Evolutionary conservation across 1,140 invertebrate species (phyloP).

Genomic region (Matsumurasca onukii): DNA sequence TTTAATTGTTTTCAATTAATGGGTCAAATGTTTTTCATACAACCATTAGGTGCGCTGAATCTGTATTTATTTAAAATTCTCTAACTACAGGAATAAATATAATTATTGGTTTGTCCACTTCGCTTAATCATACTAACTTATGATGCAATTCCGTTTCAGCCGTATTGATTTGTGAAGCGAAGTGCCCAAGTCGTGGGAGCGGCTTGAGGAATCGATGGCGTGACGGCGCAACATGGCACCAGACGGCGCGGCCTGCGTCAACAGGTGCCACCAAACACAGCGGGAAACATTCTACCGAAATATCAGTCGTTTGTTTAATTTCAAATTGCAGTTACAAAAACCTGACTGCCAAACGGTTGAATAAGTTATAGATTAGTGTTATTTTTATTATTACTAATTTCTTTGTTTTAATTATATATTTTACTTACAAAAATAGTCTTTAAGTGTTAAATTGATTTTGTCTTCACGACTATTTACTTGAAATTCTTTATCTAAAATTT

Average conservation of each 20-base stretch:
- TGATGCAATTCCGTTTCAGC: background rate
- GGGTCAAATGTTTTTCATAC: background rate
- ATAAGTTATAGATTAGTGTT: conserved; percentile 21
- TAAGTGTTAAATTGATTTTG: background rate
- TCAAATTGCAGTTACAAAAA: conserved; percentile 16
- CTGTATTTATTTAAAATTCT: background rate
- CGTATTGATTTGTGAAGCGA: conserved; percentile 13
- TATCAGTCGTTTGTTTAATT: conserved; percentile 9
- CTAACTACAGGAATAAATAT: background rate
- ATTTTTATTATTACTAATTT: conserved; percentile 8
- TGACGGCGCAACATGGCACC: background rate
- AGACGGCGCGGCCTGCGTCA: conserved; percentile 3
- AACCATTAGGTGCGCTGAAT: background rate
- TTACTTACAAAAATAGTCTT: background rate
- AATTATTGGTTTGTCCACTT: background rate
- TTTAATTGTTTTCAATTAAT: background rate
- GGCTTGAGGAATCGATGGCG: conserved; percentile 24
- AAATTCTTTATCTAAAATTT: background rate
- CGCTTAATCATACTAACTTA: background rate
- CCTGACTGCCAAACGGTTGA: conserved; percentile 11
- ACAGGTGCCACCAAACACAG: background rate
- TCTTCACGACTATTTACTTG: background rate
- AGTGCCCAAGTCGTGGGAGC: conserved; percentile 18
- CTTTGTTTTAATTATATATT: background rate
- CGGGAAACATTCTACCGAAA: background rate